Evolutionary conservation across 2,113 vertebrate genomes (phyloP).

Genomic region (Balaeniceps rex): DNA sequence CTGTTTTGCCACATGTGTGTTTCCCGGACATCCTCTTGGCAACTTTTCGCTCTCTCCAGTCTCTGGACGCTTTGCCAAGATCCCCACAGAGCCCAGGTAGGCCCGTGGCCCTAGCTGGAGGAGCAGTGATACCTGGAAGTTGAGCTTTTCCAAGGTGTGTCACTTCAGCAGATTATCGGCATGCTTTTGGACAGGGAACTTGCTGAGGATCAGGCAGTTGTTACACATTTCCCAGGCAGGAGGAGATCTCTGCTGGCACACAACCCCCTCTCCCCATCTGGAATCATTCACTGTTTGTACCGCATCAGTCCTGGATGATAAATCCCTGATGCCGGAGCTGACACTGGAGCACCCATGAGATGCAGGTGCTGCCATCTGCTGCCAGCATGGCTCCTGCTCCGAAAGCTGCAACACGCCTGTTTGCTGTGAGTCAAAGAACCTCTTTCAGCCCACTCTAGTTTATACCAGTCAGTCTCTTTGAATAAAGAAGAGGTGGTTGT

Average conservation of each 20-base stretch:
- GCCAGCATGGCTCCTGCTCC: not conserved
- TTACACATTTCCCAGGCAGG: not conserved
- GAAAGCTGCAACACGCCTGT: not conserved
- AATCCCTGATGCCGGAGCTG: not conserved
- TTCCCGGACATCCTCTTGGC: not conserved
- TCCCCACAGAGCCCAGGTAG: not conserved
- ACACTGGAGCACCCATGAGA: not conserved
- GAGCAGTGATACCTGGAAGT: not conserved
- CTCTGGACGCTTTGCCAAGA: not conserved
- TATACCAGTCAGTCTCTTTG: not conserved
- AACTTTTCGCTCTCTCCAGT: not conserved
- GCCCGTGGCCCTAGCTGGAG: not conserved
- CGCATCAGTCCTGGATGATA: not conserved
- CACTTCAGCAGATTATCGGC: not conserved
- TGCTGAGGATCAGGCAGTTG: not conserved
- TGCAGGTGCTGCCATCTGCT: constrained; percentile 10
- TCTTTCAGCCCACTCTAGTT: not conserved
- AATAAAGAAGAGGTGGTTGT: not conserved
- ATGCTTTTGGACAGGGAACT: not conserved
- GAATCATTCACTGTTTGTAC: not conserved
- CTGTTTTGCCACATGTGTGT: not conserved
- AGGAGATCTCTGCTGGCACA: not conserved
- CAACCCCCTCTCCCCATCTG: not conserved
- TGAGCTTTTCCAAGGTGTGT: not conserved
- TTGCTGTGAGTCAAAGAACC: not conserved